Base-by-base conservation (phyloP, 2,888 invertebrate species). In the Platynereis dumerilii region DNA sequence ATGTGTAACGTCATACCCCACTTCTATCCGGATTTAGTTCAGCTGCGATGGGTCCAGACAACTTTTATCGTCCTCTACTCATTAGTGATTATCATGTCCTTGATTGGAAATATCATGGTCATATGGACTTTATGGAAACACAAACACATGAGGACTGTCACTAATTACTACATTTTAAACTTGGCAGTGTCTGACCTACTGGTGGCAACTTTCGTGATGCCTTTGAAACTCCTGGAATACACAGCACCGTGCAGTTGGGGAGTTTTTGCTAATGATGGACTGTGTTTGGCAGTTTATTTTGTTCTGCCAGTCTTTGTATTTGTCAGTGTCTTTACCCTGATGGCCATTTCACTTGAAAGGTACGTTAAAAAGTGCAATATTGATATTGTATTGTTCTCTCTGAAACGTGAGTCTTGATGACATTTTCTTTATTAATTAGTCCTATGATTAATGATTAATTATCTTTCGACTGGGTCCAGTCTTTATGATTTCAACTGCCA, bases 261-360 rank as follows among this genome's bases (percentile, higher is more conserved):
- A 54, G 75, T 84, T 39, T 77, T 86, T 65, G 79, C 75, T 56
- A 73, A 73, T 42, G 81, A 84, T 64, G 74, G 72, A 12, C 76
- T 84, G 66, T 85, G 85, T 69, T 81, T 84, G 2, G 77, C 80
- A 1, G 67, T 83, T 39, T 75, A 73, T 44, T 86, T 82, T 69
- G 69, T 84, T n/a, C 80, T 85, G 65, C 84, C 85, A 5, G 79
- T 85, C n/a, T 82, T 85, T 66, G 85, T 86, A 3, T 85, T 86
- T 72, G 79, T 83, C 39, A 84, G 84, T 68, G 83, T 85, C 2
- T 76, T 85, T 24, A 86, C 85, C 1, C 74, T 86, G 28, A 83
- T 84, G 10, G 85, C 85, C 28, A 85, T 84, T 54, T 86, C 85
- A 42, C 70, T 86, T 27, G 86, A 86, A 76, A 83, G 86, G 86